A percentile compares a stretch with the other conserved stretches of the same genome.
Evolutionary conservation across 2,888 invertebrate species (phyloP).

Genomic region (Zaprionus bogoriensis): DNA sequence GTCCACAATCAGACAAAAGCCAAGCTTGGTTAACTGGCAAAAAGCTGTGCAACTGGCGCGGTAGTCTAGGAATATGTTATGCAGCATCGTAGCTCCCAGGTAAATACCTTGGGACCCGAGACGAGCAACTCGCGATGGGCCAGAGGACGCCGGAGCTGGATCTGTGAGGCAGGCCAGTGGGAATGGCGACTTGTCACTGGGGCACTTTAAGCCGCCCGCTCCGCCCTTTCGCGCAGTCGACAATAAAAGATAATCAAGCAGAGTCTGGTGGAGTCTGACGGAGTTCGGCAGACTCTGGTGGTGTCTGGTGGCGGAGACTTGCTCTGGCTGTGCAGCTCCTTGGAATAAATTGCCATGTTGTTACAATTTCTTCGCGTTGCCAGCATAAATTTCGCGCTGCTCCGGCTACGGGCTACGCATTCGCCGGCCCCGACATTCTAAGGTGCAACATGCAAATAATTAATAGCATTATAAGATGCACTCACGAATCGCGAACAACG

Average conservation of each 20-base stretch:
- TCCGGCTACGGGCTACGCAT: conserved; percentile 29
- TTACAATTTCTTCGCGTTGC: conserved; percentile 77
- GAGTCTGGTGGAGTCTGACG: neutral
- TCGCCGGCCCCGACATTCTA: conserved; percentile 70
- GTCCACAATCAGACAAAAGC: conserved; percentile 16
- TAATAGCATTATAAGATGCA: conserved; percentile 83
- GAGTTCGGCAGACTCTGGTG: conserved; percentile 1
- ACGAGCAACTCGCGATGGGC: neutral
- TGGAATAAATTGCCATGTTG: conserved; percentile 77
- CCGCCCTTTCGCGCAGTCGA: conserved; percentile 31
- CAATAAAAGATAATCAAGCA: conserved; percentile 64
- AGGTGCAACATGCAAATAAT: conserved; percentile 83
- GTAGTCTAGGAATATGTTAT: conserved; percentile 66
- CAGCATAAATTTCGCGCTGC: conserved; percentile 64
- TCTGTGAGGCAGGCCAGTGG: neutral
- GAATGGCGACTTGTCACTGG: conserved; percentile 46
- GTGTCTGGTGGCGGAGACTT: too few relatives aligned
- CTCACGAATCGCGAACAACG: conserved; percentile 81
- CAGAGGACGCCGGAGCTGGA: neutral
- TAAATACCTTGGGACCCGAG: conserved; percentile 38
- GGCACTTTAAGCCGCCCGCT: conserved; percentile 33
- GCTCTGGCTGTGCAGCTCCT: conserved; percentile 30
- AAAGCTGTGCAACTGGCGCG: conserved; percentile 25
- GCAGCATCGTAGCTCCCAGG: conserved; percentile 35
- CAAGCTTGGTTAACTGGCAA: conserved; percentile 1